Conservation (phyloP, 2,797 vertebrate species). For the Manis javanica region DNA sequence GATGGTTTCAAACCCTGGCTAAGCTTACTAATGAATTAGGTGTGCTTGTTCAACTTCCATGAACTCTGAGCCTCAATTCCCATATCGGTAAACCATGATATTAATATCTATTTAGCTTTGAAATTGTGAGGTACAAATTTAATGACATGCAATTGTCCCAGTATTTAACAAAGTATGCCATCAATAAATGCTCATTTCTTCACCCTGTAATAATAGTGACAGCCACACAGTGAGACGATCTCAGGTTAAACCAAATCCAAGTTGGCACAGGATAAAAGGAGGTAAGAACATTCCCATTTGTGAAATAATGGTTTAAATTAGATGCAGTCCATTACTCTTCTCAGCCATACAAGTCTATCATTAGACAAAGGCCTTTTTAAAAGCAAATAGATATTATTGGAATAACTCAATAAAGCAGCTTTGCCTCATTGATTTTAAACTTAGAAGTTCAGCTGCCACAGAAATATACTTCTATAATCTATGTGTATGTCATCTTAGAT, state of each 20-base stretch:
- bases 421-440: conserved; percentile 55
- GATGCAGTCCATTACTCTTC: not conserved
- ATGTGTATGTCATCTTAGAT: not conserved
- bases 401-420: conserved; percentile 46
- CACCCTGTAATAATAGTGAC: not conserved
- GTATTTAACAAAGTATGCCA: not conserved
- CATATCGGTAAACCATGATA: not conserved
- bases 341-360: not conserved
- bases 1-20: not conserved
- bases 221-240: not conserved
- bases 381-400: conserved; percentile 31
- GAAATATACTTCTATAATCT: not conserved
- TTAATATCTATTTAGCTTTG: not conserved
- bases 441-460: not conserved
- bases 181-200: not conserved
- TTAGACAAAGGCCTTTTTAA: conserved; percentile 33
- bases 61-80: not conserved
- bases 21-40: not conserved
- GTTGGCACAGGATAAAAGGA: not conserved
- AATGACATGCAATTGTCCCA: not conserved
- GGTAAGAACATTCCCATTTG: not conserved
- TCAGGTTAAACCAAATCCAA: not conserved
- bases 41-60: not conserved
- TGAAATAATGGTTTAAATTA: conserved; percentile 29
- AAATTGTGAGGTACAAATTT: not conserved